These are phyloP conservation scores for Varanus komodoensis DNA, from an alignment of 2,113 vertebrate species.

Conservation along the genomic window DNA sequence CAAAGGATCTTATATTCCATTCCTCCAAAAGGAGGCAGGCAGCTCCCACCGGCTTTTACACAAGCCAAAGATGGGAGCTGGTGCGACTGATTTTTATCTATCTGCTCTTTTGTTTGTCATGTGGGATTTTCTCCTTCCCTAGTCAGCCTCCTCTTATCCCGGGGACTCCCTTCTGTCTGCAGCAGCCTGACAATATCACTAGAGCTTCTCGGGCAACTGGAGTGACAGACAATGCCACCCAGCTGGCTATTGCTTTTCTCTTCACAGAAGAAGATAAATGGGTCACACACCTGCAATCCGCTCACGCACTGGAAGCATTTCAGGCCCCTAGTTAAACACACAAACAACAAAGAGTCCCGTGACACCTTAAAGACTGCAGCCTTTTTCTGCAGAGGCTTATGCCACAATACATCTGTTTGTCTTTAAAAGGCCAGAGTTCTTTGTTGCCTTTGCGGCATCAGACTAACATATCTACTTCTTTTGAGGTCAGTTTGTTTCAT, in stretches of 20 bases:
- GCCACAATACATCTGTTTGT: not conserved
- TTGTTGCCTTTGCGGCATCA: not conserved
- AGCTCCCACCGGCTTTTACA: not conserved
- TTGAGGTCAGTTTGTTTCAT: not conserved
- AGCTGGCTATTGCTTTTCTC: slow-evolving; percentile 5
- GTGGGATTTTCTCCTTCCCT: not conserved
- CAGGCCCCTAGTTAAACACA: not conserved
- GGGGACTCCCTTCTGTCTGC: slow-evolving; percentile 9
- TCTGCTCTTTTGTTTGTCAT: not conserved
- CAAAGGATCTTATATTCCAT: not conserved
- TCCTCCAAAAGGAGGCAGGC: not conserved
- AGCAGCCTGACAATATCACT: not conserved
- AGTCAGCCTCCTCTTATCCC: not conserved
- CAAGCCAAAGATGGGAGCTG: not conserved
- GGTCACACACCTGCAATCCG: not conserved
- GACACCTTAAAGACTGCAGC: not conserved
- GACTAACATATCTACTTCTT: not conserved
- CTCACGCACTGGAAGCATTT: not conserved
- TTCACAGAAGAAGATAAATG: not conserved
- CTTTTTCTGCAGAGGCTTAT: not conserved
- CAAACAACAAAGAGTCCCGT: not conserved
- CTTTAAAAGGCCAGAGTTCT: not conserved
- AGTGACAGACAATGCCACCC: not conserved
- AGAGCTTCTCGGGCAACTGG: not conserved
- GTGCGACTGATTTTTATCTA: slow-evolving; percentile 18